phyloP scores from a whole-genome alignment of 2,113 vertebrate species.

The Tetrao urogallus region DNA sequence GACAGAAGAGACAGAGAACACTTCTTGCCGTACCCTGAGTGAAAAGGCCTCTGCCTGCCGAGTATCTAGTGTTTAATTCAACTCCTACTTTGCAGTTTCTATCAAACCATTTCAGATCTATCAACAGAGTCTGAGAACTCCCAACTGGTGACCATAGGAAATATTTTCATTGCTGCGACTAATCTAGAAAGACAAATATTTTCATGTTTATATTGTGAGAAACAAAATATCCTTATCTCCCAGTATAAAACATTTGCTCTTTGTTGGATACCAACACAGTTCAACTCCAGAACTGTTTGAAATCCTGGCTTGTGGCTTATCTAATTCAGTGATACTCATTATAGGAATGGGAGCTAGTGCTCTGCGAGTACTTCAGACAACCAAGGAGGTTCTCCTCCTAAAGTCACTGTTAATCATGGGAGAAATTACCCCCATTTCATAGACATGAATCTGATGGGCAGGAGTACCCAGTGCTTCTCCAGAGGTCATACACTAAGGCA shows the following conservation, averaged over 20 bases:
- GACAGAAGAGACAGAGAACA: background rate
- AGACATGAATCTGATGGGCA: background rate
- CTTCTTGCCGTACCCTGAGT: background rate
- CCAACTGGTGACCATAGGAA: background rate
- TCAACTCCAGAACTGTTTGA: background rate
- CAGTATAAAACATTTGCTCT: constrained; percentile 27
- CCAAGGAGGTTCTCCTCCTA: background rate
- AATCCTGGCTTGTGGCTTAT: constrained; percentile 19
- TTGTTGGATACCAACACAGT: background rate
- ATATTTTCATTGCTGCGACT: constrained; percentile 28
- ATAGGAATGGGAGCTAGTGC: background rate
- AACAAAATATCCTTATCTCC: constrained; percentile 47
- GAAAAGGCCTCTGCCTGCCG: background rate
- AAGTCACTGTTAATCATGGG: background rate
- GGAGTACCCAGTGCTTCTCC: background rate
- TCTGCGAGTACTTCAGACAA: background rate
- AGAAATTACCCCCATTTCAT: background rate
- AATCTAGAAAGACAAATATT: constrained; percentile 61
- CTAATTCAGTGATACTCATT: background rate
- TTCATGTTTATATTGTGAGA: constrained; percentile 22
- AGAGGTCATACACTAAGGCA: background rate
- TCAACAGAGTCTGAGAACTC: background rate
- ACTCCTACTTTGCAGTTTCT: background rate
- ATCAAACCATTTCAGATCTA: background rate
- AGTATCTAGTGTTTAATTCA: background rate